phyloP scores from a whole-genome alignment of 2,888 invertebrate species.

The Eristalinus sepulchralis region DNA sequence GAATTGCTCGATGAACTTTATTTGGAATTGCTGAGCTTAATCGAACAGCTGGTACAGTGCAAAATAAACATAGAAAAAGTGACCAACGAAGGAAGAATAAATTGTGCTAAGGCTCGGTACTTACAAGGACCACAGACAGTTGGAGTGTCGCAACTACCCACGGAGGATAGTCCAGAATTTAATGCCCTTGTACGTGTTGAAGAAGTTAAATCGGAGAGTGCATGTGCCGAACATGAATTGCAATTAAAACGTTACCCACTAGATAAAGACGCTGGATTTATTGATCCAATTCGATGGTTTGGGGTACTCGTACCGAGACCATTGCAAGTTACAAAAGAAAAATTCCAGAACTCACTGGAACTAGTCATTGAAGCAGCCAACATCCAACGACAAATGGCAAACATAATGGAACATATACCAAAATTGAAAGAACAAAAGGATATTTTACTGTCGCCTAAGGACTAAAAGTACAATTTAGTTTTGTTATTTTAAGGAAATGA shows the following conservation, averaged over 20 bases:
- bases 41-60: conserved; percentile 87
- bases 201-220: conserved; percentile 78
- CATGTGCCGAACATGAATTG: conserved; percentile 76
- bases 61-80: conserved; percentile 87
- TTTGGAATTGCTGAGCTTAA: conserved; percentile 86
- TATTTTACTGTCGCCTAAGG: conserved; percentile 5
- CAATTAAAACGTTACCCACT: conserved; percentile 77
- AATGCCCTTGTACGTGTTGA: conserved; percentile 80
- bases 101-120: conserved; percentile 89
- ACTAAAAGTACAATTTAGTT: conserved; percentile 28
- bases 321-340: conserved; percentile 87
- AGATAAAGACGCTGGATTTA: conserved; percentile 79
- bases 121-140: conserved; percentile 89
- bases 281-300: conserved; percentile 92
- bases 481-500: not conserved
- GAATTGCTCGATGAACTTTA: conserved; percentile 86
- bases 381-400: conserved; percentile 84
- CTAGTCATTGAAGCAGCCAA: conserved; percentile 86
- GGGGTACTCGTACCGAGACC: conserved; percentile 92
- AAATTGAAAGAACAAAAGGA: conserved; percentile 46
- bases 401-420: conserved; percentile 42
- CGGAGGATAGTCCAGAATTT: conserved; percentile 83
- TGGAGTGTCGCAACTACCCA: conserved; percentile 85
- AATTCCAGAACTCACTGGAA: conserved; percentile 87
- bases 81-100: conserved; percentile 86